A percentile compares a stretch with the other conserved stretches of the same genome.
These are phyloP conservation scores for Steatornis caripensis DNA, from an alignment of 2,113 vertebrate genomes.

Conservation along the genomic window DNA sequence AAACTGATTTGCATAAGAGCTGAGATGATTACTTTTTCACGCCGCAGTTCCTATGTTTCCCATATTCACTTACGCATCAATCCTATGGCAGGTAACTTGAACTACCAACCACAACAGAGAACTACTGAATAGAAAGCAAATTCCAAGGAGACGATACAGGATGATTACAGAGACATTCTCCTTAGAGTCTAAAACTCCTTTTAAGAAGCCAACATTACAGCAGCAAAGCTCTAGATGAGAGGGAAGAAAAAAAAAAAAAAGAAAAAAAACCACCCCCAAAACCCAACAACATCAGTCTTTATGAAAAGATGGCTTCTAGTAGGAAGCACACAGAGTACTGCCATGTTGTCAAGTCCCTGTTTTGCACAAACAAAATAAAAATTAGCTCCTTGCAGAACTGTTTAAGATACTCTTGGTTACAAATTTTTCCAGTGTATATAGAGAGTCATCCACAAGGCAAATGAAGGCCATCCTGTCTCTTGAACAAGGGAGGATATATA, in stretches of 20 bases:
- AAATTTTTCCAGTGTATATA: neutral
- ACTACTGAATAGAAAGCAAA: neutral
- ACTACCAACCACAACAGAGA: neutral
- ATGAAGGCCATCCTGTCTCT: neutral
- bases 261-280: neutral
- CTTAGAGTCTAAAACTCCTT: neutral
- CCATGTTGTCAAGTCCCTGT: neutral
- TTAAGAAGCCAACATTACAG: neutral
- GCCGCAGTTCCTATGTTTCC: neutral
- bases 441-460: neutral
- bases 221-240: neutral
- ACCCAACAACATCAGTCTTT: neutral
- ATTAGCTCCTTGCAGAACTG: neutral
- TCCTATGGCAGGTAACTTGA: neutral
- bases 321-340: neutral
- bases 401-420: neutral
- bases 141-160: neutral
- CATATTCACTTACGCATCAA: neutral
- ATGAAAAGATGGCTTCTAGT: fast-evolving
- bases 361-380: neutral
- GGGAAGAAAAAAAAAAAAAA: neutral
- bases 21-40: neutral
- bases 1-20: neutral
- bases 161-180: neutral
- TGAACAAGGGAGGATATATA: neutral